Conservation (phyloP, 2,797 vertebrate genomes). For the Lophius americanus region DNA sequence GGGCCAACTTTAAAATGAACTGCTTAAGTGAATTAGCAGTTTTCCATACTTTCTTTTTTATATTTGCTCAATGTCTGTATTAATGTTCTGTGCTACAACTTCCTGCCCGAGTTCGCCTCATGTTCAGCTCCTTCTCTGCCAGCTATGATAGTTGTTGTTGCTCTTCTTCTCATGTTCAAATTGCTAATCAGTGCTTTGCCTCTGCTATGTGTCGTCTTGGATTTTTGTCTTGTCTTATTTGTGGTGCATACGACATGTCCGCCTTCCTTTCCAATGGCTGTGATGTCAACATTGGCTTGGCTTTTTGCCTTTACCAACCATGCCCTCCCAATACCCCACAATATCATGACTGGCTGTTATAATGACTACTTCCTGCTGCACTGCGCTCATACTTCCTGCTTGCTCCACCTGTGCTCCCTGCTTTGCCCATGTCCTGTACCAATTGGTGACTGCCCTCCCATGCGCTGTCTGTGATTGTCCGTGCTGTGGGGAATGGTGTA, state of each 20-base stretch:
- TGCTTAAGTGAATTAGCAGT: constrained; percentile 57
- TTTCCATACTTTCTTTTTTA: constrained; percentile 62
- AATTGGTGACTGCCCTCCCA: constrained; percentile 89
- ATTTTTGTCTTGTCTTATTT: constrained; percentile 84
- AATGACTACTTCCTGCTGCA: constrained; percentile 79
- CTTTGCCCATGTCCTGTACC: constrained; percentile 88
- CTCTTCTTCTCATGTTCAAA: constrained; percentile 80
- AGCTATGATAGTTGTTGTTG: constrained; percentile 73
- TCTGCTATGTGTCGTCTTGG: constrained; percentile 91
- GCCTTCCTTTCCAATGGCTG: constrained; percentile 78
- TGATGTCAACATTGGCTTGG: constrained; percentile 90
- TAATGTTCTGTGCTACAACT: constrained; percentile 60
- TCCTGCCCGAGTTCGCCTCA: constrained; percentile 39
- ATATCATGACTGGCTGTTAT: constrained; percentile 82
- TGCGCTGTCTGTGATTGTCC: constrained; percentile 93
- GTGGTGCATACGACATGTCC: constrained; percentile 64
- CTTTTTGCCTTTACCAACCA: constrained; percentile 78
- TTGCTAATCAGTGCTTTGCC: constrained; percentile 97
- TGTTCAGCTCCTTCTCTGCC: constrained; percentile 60
- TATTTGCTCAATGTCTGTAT: constrained; percentile 74
- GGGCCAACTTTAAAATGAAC: constrained; percentile 78
- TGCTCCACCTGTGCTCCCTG: constrained; percentile 83
- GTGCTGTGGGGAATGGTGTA: constrained; percentile 91
- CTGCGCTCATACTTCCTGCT: constrained; percentile 83
- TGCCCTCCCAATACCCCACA: constrained; percentile 71